phyloP scores from a whole-genome alignment of 2,888 invertebrate genomes.

The Apodemia duryi region DNA sequence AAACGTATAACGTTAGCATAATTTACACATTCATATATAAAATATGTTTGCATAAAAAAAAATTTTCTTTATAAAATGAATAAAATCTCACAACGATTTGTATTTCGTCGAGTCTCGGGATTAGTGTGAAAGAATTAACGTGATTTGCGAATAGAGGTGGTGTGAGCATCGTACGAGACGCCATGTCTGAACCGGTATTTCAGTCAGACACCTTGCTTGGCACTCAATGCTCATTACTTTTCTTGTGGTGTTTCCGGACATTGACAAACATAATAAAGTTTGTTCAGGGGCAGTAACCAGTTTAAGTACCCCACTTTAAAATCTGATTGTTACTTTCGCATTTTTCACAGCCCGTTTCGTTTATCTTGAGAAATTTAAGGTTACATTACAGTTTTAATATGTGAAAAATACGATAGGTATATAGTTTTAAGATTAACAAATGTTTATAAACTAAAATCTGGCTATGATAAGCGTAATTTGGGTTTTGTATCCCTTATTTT shows the following conservation, averaged over 20 bases:
- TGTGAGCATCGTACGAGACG: constrained; percentile 55
- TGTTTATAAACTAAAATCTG: not conserved
- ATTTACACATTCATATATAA: not conserved
- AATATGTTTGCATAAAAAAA: not conserved
- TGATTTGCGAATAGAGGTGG: constrained; percentile 42
- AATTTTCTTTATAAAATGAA: not conserved
- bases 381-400: not conserved
- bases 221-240: constrained; percentile 8
- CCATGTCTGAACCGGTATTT: constrained; percentile 34
- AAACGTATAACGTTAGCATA: not conserved
- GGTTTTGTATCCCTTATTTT: no score
- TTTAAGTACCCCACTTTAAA: constrained; percentile 31
- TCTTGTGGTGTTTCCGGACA: constrained; percentile 14
- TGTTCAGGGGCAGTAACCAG: constrained; percentile 32
- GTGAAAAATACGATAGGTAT: not conserved
- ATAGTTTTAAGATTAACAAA: not conserved
- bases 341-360: constrained; percentile 26
- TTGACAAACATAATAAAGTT: constrained; percentile 1
- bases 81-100: not conserved
- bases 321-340: constrained; percentile 34
- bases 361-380: constrained; percentile 4
- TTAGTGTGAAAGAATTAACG: constrained; percentile 26
- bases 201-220: constrained; percentile 25
- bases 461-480: no score
- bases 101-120: constrained; percentile 20